Evolutionary conservation across 2,113 vertebrate genomes (phyloP), one percentile per base, ranked within the genome.

Genomic region (Gobiocypris rarus): DNA sequence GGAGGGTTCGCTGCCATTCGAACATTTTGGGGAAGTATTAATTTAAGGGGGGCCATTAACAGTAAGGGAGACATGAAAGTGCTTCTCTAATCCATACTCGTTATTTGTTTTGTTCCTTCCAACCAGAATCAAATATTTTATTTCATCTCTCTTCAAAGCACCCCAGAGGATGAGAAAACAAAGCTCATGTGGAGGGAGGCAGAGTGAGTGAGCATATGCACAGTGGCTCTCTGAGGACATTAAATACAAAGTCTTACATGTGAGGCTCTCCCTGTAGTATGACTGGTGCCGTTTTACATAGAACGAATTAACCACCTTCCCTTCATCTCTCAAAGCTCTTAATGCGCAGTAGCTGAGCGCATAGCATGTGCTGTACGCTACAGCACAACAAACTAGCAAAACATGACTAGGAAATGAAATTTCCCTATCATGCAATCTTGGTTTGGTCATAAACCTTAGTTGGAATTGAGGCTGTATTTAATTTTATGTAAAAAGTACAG

Each of bases 61-160:
- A 83, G 74, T 28, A 43, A 69, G 81, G 17, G 50, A 63, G 24
- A 86, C 52, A 84, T 75, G n/a, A 65, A 61, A 79, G 26, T 43
- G 14, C 22, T 45, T 59, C 19, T 67, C 74, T 82, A 75, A 84
- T 81, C 52, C 75, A 70, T 84, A 63, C 70, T 84, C 54, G 10
- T 5, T 83, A 73, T 70, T 84, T 69, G 52, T 75, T 75, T 69
- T 56, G n/a, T 74, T 78, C 43, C 58, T 71, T n/a, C 38, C 31
- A 70, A 77, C 70, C 38, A 69, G 63, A 85, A 87, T 82, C 75
- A 71, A 89, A 89, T 58, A 83, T 87, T 83, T 75, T 22, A 86
- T 82, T 83, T 84, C 41, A 83, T 80, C 87, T 81, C 45, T 19
- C 26, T 85, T 85, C 70, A 83, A 65, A 63, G 59, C 38, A 28